Conservation (phyloP, 1,140 invertebrate species). For the Maconellicoccus hirsutus region DNA sequence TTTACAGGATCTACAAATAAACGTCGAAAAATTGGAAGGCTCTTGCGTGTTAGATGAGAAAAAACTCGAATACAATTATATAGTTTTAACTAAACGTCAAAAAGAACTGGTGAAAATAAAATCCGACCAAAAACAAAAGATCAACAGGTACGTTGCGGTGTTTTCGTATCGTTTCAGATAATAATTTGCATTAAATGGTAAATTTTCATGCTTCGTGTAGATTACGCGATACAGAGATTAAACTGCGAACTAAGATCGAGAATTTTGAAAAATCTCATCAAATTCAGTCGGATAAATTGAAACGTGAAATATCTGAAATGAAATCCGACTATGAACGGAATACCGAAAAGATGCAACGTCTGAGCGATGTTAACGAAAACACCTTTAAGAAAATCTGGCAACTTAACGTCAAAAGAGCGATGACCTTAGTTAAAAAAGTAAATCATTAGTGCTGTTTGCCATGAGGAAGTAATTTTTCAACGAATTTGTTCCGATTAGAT, state of each 20-base stretch:
- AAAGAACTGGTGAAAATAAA: neutral
- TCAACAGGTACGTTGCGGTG: no score
- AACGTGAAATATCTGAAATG: neutral
- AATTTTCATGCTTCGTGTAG: neutral
- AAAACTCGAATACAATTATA: conserved; percentile 8
- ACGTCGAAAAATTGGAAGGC: neutral
- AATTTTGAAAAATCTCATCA: neutral
- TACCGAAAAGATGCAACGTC: neutral
- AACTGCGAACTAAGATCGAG: neutral
- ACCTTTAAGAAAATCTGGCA: neutral
- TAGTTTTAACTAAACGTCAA: neutral
- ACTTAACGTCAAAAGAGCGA: neutral
- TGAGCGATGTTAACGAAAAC: neutral
- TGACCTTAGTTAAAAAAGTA: neutral
- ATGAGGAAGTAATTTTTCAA: neutral
- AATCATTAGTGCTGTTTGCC: neutral
- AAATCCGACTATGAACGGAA: neutral
- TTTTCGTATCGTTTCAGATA: no score
- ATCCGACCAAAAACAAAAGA: neutral
- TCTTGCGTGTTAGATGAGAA: neutral
- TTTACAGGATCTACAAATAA: neutral
- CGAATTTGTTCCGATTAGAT: neutral
- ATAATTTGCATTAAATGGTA: neutral
- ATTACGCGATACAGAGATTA: neutral
- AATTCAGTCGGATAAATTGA: neutral